Percentiles rank a stretch among this genome's conserved stretches.
phyloP scores from a whole-genome alignment of 2,797 vertebrate species.

The Rhodeus uyekii region DNA sequence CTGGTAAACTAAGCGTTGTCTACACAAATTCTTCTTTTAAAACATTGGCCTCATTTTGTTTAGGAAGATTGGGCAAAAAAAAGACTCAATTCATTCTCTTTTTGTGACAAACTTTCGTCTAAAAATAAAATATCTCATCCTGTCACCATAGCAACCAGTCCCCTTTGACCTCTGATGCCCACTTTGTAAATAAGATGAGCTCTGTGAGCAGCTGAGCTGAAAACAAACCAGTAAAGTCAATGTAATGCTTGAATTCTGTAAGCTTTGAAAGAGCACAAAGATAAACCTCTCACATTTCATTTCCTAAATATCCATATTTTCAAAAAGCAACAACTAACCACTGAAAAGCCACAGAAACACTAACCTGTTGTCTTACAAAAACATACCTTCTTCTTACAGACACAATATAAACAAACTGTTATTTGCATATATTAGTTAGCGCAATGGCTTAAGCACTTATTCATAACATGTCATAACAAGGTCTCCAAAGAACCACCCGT shows the following conservation, averaged over 20 bases:
- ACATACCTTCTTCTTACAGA: constrained; percentile 6
- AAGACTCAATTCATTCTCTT: neutral
- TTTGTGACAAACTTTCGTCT: neutral
- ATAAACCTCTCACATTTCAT: constrained; percentile 1
- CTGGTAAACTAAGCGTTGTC: neutral
- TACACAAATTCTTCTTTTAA: neutral
- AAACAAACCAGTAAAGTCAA: constrained; percentile 28
- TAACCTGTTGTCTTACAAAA: neutral
- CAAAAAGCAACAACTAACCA: neutral
- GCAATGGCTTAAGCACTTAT: neutral
- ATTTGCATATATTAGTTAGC: constrained; percentile 4
- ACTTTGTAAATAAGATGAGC: constrained; percentile 35
- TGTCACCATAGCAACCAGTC: constrained; percentile 53
- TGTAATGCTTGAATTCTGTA: constrained; percentile 22
- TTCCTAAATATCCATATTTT: constrained; percentile 21
- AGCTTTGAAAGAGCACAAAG: neutral
- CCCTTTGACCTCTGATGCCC: constrained; percentile 50
- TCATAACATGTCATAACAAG: constrained; percentile 16
- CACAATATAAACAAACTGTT: constrained; percentile 9
- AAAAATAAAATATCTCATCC: constrained; percentile 38
- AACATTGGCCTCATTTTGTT: neutral
- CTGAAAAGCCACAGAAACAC: neutral
- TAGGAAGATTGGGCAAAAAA: neutral
- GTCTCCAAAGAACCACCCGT: constrained; percentile 5
- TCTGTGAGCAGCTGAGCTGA: neutral